phyloP scores from a whole-genome alignment of 2,888 invertebrate species.

The Calliopum simillimum region DNA sequence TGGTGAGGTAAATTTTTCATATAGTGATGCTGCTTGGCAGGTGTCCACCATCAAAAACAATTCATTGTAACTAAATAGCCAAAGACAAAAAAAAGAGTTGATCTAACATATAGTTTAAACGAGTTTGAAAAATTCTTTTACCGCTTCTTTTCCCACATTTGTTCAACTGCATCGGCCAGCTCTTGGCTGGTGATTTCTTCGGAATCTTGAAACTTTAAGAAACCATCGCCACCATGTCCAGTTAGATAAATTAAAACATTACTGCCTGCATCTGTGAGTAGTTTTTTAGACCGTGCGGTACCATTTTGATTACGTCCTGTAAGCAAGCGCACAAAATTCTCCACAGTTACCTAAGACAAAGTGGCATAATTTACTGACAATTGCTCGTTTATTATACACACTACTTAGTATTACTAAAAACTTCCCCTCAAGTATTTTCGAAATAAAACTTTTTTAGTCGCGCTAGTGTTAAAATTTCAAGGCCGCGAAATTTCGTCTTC shows the following conservation, averaged over 20 bases:
- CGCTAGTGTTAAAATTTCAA: too few relatives aligned
- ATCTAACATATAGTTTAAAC: neutral
- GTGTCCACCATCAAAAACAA: constrained; percentile 99
- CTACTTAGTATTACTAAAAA: too few relatives aligned
- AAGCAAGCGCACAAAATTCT: constrained; percentile 95
- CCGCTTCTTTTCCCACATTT: constrained; percentile 99
- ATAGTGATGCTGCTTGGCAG: constrained; percentile 99
- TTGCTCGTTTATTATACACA: too few relatives aligned
- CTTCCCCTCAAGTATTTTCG: too few relatives aligned
- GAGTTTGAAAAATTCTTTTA: constrained; percentile 56
- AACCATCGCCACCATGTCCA: constrained; percentile 98
- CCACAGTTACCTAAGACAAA: constrained; percentile 86
- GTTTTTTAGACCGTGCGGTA: constrained; percentile 93
- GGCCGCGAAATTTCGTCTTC: too few relatives aligned
- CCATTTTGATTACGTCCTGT: constrained; percentile 93
- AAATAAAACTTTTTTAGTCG: too few relatives aligned
- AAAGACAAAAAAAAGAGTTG: neutral
- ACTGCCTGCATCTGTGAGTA: constrained; percentile 95
- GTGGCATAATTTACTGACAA: neutral
- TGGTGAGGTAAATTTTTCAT: constrained; percentile 97
- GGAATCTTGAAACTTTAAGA: constrained; percentile 98
- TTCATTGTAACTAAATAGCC: constrained; percentile 86
- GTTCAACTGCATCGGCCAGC: constrained; percentile 97
- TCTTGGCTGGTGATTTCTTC: constrained; percentile 99
- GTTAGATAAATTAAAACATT: constrained; percentile 97